These are phyloP conservation scores for Leptarthrus brevirostris DNA, from an alignment of 2,888 invertebrate genomes.

Conservation along the genomic window DNA sequence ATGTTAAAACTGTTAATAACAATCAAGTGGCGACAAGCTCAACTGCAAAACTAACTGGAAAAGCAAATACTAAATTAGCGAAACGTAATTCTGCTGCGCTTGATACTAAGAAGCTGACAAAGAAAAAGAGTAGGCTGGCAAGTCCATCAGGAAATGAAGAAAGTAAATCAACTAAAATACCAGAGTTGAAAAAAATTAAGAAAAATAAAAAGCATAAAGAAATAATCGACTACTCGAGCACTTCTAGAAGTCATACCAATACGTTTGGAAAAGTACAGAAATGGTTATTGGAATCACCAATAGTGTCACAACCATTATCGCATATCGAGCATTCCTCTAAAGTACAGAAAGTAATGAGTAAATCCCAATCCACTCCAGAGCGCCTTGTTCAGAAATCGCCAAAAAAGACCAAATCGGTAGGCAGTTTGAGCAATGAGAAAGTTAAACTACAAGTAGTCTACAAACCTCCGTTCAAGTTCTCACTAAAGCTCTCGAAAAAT, in stretches of 20 bases:
- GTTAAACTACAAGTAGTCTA: constrained; percentile 86
- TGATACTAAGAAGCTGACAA: constrained; percentile 63
- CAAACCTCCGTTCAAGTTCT: constrained; percentile 89
- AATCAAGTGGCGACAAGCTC: neutral
- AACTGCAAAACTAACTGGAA: constrained; percentile 9
- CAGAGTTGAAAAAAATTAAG: constrained; percentile 65
- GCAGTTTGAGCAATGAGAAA: constrained; percentile 76
- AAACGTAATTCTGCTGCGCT: constrained; percentile 48
- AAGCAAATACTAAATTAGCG: constrained; percentile 11
- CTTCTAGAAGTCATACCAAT: constrained; percentile 67
- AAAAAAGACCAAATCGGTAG: constrained; percentile 77
- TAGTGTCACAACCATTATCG: constrained; percentile 65
- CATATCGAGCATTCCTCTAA: constrained; percentile 66
- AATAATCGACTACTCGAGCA: constrained; percentile 79
- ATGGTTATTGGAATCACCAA: constrained; percentile 82
- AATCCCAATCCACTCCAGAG: constrained; percentile 86
- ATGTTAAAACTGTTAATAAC: constrained; percentile 1
- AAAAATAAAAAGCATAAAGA: constrained; percentile 74
- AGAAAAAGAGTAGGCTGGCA: constrained; percentile 67
- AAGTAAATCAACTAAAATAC: constrained; percentile 64
- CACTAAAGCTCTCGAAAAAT: constrained; percentile 75
- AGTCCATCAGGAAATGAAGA: constrained; percentile 70
- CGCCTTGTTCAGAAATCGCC: constrained; percentile 75
- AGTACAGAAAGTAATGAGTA: constrained; percentile 72
- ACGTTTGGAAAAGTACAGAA: constrained; percentile 83